Percentiles rank a stretch among this genome's conserved stretches.
Evolutionary conservation across 2,797 vertebrate species (phyloP).

Genomic region (Dryobates pubescens): DNA sequence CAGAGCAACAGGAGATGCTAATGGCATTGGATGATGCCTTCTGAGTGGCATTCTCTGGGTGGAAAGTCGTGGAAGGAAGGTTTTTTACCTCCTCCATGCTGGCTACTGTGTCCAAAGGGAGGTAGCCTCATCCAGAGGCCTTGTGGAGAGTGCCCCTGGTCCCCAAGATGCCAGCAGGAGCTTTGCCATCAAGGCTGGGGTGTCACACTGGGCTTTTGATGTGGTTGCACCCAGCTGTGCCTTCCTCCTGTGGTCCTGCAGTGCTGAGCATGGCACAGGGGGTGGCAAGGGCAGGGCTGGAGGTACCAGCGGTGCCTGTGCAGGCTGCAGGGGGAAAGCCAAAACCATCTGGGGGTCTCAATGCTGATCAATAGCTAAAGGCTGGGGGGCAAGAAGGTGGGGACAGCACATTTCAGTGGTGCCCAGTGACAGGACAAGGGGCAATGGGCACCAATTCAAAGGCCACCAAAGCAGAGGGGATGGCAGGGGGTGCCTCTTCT

Average conservation of each 20-base stretch:
- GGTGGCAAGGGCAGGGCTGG: not conserved
- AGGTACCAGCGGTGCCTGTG: accelerated
- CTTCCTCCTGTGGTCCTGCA: not conserved
- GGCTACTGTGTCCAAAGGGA: not conserved
- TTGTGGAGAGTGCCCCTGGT: accelerated
- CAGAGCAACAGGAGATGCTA: accelerated
- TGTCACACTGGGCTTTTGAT: not conserved
- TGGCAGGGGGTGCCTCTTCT: not conserved
- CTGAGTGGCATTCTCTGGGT: accelerated
- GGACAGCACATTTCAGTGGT: not conserved
- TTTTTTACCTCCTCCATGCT: not conserved
- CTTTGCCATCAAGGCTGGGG: not conserved
- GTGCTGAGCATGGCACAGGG: accelerated
- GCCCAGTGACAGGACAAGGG: not conserved
- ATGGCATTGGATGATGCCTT: accelerated
- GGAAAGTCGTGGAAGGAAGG: accelerated
- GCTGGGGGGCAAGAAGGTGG: not conserved
- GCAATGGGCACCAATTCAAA: not conserved
- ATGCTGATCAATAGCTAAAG: not conserved
- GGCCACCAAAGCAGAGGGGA: not conserved
- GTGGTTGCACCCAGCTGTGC: not conserved
- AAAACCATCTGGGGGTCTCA: not conserved
- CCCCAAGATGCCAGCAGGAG: accelerated
- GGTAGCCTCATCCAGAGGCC: not conserved
- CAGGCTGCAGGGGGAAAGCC: not conserved